Conservation (phyloP, 2,797 vertebrate species). For the Neopelma chrysocephalum region DNA sequence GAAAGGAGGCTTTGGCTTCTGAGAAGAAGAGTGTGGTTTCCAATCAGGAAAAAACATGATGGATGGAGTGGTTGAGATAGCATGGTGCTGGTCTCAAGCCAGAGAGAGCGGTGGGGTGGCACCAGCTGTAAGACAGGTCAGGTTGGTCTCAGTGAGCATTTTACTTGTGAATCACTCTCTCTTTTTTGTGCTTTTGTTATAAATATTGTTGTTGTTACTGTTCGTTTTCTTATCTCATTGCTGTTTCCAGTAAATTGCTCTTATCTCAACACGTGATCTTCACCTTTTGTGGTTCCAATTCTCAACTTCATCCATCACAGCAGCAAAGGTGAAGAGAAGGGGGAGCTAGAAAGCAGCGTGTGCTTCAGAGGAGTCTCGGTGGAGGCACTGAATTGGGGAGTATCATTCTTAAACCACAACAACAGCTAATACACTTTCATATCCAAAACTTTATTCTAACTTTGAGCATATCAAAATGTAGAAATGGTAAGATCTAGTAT, state of each 20-base stretch:
- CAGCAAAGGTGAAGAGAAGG: neutral
- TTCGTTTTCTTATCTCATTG: neutral
- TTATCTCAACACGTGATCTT: neutral
- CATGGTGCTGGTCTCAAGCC: neutral
- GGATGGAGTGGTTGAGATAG: fast-evolving
- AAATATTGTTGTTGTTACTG: neutral
- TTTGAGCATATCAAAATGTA: neutral
- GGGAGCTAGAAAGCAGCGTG: fast-evolving
- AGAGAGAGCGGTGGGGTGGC: fast-evolving
- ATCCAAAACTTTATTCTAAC: neutral
- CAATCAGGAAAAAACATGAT: no score
- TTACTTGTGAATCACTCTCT: no score
- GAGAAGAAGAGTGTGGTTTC: fast-evolving
- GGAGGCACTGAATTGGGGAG: neutral
- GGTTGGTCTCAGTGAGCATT: fast-evolving
- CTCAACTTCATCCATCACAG: neutral
- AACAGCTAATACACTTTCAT: neutral
- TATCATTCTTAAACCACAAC: neutral
- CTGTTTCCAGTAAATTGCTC: neutral
- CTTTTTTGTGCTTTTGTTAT: neutral
- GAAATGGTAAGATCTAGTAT: neutral
- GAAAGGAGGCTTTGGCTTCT: neutral
- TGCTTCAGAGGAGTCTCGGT: neutral
- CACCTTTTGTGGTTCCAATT: neutral
- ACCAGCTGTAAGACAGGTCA: fast-evolving